Base-by-base conservation (phyloP, 2,113 vertebrate species). In the Sinocyclocheilus maitianheensis region DNA sequence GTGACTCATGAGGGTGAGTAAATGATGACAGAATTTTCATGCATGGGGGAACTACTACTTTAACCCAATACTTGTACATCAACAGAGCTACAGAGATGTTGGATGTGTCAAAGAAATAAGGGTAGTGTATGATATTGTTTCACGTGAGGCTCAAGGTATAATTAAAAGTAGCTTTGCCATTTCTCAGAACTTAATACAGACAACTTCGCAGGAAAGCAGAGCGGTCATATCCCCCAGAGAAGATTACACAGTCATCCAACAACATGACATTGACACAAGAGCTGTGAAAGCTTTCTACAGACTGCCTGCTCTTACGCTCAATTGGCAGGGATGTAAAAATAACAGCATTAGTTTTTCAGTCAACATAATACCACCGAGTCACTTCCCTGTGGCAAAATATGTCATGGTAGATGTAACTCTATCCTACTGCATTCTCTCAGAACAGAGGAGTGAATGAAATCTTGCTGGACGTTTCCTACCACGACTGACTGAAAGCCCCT, bases 371-470 rank as follows among this genome's bases (percentile, higher is more conserved):
- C 79, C 55, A 88, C 83, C 88, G 3, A 63, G 30, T 85, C 87
- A 85, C 48, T 77, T 87, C 87, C 91, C 92, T 88, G 86, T 88
- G 90, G 92, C 89, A 11, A 88, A 85, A 86, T 82, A 78, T 77
- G 89, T 91, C 90, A 91, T 78, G 84, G 43, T 87, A 85, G 63
- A 86, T 46, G 93, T 91, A 90, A 94, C 89, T 86, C 43, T 85
- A 91, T 85, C 90, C 78, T 81, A 69, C 58, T 88, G 88, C 77
- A 85, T 90, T 90, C 77, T 85, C 77, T 86, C 85, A 89, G 91
- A 91, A 91, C 85, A 81, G 87, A 86, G 76, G 51, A 77, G 87
- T 65, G 55, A 86, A 85, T 88, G 81, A 83, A 83, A 85, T 85
- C 30, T 48, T 7, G 67, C 78, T 77, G 26, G 62, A 43, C 34